These are phyloP conservation scores for Protonemura montana DNA, from an alignment of 2,888 invertebrate genomes.

Conservation along the genomic window DNA sequence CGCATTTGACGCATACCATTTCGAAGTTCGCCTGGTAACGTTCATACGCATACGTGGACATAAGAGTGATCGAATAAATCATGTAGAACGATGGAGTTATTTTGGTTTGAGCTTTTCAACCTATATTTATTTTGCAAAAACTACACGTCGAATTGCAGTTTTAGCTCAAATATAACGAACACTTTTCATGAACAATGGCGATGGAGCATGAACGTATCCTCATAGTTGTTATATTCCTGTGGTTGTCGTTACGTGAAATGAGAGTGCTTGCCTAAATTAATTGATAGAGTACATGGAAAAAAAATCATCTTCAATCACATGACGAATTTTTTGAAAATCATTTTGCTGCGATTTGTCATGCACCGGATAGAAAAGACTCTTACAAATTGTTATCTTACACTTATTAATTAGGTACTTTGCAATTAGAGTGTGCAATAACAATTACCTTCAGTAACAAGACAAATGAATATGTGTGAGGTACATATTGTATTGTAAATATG, in stretches of 20 bases:
- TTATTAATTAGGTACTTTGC: not conserved
- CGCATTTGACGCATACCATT: too few species aligned
- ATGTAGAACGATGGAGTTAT: too few species aligned
- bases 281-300: not conserved
- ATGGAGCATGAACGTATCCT: too few species aligned
- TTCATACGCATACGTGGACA: too few species aligned
- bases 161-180: too few species aligned
- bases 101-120: too few species aligned
- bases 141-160: too few species aligned
- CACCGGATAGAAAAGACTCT: not conserved
- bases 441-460: not conserved
- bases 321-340: not conserved
- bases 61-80: too few species aligned
- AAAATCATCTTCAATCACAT: not conserved
- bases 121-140: too few species aligned
- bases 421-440: not conserved
- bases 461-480: not conserved
- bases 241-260: not conserved
- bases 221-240: slow-evolving; percentile 15
- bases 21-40: too few species aligned
- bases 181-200: too few species aligned
- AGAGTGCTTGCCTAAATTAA: not conserved
- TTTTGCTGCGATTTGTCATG: not conserved
- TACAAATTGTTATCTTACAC: slow-evolving; percentile 15
- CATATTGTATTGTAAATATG: not conserved